Evolutionary conservation across 2,797 vertebrate genomes (phyloP).

Genomic region (Zalophus californianus): DNA sequence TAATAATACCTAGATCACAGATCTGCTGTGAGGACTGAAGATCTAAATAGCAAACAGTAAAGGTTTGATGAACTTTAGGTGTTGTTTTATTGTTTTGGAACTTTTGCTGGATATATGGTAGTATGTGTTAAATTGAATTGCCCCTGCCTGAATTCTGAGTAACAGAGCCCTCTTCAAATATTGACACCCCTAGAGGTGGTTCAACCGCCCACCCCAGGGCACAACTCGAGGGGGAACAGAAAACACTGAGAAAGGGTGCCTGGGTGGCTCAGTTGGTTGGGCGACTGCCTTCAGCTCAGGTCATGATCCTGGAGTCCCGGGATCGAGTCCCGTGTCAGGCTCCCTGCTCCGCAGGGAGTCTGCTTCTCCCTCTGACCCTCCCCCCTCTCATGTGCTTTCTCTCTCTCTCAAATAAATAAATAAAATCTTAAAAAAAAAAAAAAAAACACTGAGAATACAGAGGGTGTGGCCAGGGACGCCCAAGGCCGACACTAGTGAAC

Average conservation of each 20-base stretch:
- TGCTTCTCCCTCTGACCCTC: too few species aligned
- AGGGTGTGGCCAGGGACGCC: background rate
- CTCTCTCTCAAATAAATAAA: too few species aligned
- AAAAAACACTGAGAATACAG: background rate
- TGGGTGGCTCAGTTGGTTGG: too few species aligned
- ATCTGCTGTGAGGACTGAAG: background rate
- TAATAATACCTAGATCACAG: background rate
- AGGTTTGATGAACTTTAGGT: background rate
- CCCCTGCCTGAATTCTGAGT: background rate
- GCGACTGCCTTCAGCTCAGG: too few species aligned
- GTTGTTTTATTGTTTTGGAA: background rate
- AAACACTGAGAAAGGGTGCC: background rate
- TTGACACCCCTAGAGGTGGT: background rate
- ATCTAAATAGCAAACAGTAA: background rate
- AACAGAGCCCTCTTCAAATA: background rate
- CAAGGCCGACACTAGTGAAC: background rate
- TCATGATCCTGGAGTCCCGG: too few species aligned
- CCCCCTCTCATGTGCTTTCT: too few species aligned
- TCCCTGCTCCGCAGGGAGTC: too few species aligned
- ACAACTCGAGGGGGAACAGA: background rate
- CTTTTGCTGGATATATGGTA: background rate
- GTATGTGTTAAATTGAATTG: background rate
- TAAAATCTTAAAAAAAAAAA: too few species aligned
- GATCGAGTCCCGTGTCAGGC: too few species aligned
- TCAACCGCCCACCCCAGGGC: background rate